Evolutionary conservation across 2,113 vertebrate species (phyloP).

Genomic region (Anarrhichthys ocellatus): DNA sequence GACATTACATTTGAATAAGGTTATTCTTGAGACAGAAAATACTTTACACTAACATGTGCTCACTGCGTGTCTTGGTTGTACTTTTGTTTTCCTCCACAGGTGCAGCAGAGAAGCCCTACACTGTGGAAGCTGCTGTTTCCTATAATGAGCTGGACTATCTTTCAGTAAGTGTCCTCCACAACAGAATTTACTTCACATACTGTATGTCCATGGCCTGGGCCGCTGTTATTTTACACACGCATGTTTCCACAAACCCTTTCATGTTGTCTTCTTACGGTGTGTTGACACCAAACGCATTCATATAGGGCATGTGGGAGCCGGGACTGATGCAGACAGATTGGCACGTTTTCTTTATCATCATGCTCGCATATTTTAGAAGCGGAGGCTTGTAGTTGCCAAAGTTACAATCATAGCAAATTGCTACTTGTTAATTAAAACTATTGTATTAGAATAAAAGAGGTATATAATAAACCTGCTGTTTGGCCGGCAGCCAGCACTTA

Average conservation of each 20-base stretch:
- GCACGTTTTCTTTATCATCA: background rate
- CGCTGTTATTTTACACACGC: background rate
- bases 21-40: background rate
- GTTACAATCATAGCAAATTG: background rate
- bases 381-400: background rate
- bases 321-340: background rate
- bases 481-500: background rate
- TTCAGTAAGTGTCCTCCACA: conserved; percentile 86
- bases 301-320: background rate
- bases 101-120: conserved; percentile 96
- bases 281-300: background rate
- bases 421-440: background rate
- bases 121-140: conserved; percentile 94
- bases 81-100: conserved; percentile 80
- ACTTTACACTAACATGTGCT: background rate
- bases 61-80: background rate
- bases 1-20: background rate
- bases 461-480: background rate
- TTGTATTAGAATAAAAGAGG: background rate
- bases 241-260: background rate
- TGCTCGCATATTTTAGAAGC: background rate
- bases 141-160: conserved; percentile 97
- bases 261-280: background rate
- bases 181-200: background rate
- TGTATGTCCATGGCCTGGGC: too few relatives aligned